Evolutionary conservation across 2,888 invertebrate species (phyloP), one percentile per base, ranked within the genome.

Genomic region (Pollenia angustigena): DNA sequence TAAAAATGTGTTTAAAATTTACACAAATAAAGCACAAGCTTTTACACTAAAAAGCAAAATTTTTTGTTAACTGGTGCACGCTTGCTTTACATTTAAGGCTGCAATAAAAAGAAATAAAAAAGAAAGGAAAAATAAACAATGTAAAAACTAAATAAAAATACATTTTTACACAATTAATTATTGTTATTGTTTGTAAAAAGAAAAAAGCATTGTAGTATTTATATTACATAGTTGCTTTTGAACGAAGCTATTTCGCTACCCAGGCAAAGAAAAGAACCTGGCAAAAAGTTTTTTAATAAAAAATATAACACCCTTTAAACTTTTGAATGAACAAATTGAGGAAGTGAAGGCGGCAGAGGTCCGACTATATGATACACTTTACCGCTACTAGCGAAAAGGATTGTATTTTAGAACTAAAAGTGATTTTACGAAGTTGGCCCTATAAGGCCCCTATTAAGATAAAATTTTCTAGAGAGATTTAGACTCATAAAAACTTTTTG

Each of bases 31-130:
- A 75, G 46, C 68, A 75, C 68, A 60, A 75, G 23, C 42, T 52
- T 56, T n/a, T 54, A 71, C 72, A 83, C 80, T 68, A 81, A 68
- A 76, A 80, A 80, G 68, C 60, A 42, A 64, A 81, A 52, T 69
- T 52, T 32, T 54, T 66, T 72, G 32, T 74, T 66, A 68, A 69
- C 66, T 54, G 60, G 54, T 72, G 72, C 66, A 40, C 52, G 16
- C 52, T 68, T 48, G 60, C 54, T 54, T 78, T 74, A 74, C 66
- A 68, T 72, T 81, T 64, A 83, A 62, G 18, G 81, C 87, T 87
- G 83, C 72, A 87, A 87, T 60, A 85, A 85, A 42, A 84, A 78
- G 44, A 72, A 62, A 60, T 32, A 68, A 66, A 71, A 66, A 78
- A 46, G 66, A 82, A 68, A 44, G 56, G 52, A 52, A 46, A 81